Conservation (phyloP, 37 sponge, comb jelly and placozoan genomes). For the Chondrosia reniformis region DNA sequence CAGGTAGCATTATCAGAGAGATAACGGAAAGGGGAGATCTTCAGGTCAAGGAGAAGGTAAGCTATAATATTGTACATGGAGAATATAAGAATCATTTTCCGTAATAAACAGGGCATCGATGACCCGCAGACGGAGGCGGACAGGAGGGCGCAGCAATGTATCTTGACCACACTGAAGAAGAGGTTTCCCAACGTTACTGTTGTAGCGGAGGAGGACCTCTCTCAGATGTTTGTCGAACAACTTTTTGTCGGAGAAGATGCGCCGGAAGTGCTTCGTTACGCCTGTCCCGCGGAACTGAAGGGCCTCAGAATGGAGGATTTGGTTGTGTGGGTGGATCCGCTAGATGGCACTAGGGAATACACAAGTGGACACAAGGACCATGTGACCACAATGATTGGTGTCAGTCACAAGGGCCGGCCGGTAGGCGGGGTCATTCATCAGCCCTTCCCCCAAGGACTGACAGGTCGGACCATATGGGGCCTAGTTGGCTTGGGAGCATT, state of each 20-base stretch:
- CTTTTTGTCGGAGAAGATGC: neutral
- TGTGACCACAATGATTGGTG: conserved; percentile 92
- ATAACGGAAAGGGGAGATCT: conserved; percentile 67
- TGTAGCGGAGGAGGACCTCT: conserved; percentile 78
- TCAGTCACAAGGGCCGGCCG: conserved; percentile 70
- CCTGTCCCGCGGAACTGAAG: conserved; percentile 56
- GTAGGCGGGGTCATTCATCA: conserved; percentile 93
- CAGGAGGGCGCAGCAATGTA: conserved; percentile 79
- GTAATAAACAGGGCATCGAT: conserved; percentile 49
- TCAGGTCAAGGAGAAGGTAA: conserved; percentile 75
- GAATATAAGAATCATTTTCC: neutral
- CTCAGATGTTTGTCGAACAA: neutral
- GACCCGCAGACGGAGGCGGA: conserved; percentile 98
- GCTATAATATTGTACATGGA: neutral
- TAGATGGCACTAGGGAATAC: conserved; percentile 97
- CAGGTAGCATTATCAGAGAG: conserved; percentile 78
- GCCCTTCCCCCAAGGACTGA: conserved; percentile 55
- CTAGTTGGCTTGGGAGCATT: conserved; percentile 75
- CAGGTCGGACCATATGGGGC: conserved; percentile 79
- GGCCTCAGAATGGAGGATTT: conserved; percentile 47
- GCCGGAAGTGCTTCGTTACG: conserved; percentile 61
- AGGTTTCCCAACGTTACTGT: conserved; percentile 73
- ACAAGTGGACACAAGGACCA: conserved; percentile 78
- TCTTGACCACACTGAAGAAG: conserved; percentile 54
- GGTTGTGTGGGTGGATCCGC: conserved; percentile 95